Percentiles rank a stretch among this genome's conserved stretches.
Evolutionary conservation across 2,113 vertebrate genomes (phyloP).

Genomic region (Elanus axillaris): DNA sequence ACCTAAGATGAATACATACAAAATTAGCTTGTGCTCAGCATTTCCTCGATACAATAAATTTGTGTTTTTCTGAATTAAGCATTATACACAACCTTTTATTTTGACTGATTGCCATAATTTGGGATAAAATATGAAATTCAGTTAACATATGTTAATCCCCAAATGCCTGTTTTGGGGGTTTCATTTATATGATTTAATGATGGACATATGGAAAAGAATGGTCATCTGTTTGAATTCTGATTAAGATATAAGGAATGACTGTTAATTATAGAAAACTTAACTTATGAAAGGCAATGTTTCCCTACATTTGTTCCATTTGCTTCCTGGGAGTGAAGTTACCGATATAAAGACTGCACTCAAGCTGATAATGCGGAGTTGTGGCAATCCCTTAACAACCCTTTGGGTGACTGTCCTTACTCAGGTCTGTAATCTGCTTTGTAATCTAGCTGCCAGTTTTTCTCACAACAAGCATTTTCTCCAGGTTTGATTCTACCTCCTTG

Average conservation of each 20-base stretch:
- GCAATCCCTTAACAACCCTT: rapidly evolving
- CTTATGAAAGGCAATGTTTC: background rate
- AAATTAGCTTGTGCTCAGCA: background rate
- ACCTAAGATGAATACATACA: background rate
- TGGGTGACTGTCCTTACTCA: background rate
- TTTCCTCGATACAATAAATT: background rate
- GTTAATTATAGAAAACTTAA: background rate
- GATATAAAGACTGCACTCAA: rapidly evolving
- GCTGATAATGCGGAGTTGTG: background rate
- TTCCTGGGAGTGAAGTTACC: background rate
- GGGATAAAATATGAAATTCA: background rate
- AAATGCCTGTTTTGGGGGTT: background rate
- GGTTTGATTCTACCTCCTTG: background rate
- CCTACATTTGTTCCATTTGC: rapidly evolving
- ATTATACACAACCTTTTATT: background rate
- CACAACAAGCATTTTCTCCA: background rate
- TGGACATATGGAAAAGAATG: background rate
- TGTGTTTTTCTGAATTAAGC: background rate
- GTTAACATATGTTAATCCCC: background rate
- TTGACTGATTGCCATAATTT: background rate
- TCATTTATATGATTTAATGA: background rate
- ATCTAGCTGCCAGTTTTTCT: background rate
- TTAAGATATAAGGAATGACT: background rate
- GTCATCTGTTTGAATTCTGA: background rate
- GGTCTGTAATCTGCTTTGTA: background rate